phyloP scores from a whole-genome alignment of 2,797 vertebrate species.

The Chromis chromis region DNA sequence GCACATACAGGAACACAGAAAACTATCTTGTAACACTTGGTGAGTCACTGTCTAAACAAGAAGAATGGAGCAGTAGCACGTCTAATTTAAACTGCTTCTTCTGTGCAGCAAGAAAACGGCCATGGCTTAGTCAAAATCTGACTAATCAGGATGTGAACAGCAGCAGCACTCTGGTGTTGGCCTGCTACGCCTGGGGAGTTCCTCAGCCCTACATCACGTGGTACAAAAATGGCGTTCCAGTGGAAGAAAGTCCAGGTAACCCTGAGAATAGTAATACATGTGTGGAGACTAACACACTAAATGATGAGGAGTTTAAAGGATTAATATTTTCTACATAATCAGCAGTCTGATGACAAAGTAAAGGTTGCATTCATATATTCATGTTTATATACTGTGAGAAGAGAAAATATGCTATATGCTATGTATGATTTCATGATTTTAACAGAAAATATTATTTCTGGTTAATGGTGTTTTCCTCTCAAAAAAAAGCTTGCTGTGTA shows the following conservation, averaged over 20 bases:
- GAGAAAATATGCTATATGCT: neutral
- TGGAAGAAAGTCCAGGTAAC: slow-evolving; percentile 89
- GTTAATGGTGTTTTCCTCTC: neutral
- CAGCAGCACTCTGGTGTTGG: slow-evolving; percentile 89
- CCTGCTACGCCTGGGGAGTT: slow-evolving; percentile 86
- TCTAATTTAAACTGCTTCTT: neutral
- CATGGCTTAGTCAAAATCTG: slow-evolving; percentile 88
- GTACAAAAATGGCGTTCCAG: slow-evolving; percentile 87
- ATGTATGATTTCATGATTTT: neutral
- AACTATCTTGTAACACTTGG: neutral
- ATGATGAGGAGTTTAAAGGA: neutral
- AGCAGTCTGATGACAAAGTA: neutral
- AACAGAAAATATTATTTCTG: slow-evolving; percentile 12
- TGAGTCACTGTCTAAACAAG: neutral
- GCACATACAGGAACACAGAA: neutral
- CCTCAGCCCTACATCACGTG: slow-evolving; percentile 87
- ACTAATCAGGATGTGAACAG: slow-evolving; percentile 90
- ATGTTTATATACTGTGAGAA: neutral
- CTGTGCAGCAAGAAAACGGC: slow-evolving; percentile 82
- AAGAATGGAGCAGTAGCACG: neutral
- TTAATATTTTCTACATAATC: neutral
- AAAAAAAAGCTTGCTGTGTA: slow-evolving; percentile 1
- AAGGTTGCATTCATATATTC: neutral
- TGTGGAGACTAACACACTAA: neutral
- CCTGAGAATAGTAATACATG: slow-evolving; percentile 5